phyloP scores from a whole-genome alignment of 2,888 invertebrate species.

The Acronicta leporina region DNA sequence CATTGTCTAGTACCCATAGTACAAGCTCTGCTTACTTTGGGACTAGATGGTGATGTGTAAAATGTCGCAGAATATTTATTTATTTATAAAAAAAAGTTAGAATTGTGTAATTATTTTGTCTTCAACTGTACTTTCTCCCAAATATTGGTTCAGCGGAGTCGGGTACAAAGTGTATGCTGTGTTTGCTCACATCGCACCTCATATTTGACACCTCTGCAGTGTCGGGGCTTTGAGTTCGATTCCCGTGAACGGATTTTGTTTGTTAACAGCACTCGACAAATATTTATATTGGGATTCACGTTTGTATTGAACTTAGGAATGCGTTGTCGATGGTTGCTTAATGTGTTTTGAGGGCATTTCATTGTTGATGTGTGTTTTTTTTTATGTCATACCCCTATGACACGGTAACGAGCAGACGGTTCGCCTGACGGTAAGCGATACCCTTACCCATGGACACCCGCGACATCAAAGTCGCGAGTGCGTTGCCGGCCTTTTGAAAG shows the following conservation, averaged over 20 bases:
- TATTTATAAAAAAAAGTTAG: too few relatives aligned
- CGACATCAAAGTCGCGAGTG: too few relatives aligned
- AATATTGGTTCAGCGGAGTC: constrained; percentile 45
- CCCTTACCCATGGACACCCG: too few relatives aligned
- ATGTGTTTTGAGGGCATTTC: constrained; percentile 17
- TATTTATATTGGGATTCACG: constrained; percentile 28
- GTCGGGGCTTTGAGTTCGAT: constrained; percentile 47
- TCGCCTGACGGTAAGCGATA: too few relatives aligned
- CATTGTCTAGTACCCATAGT: too few relatives aligned
- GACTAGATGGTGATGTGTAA: too few relatives aligned
- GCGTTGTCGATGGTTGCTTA: constrained; percentile 36
- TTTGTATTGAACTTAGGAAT: constrained; percentile 28
- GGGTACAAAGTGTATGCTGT: constrained; percentile 18
- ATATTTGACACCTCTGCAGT: constrained; percentile 34
- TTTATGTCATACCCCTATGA: too few relatives aligned
- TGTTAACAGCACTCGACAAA: constrained; percentile 38
- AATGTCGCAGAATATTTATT: too few relatives aligned
- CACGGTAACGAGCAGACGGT: too few relatives aligned
- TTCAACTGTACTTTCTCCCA: constrained; percentile 31
- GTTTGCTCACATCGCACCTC: constrained; percentile 39
- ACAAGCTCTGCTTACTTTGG: too few relatives aligned
- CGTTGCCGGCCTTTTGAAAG: too few relatives aligned
- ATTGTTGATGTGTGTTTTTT: background rate
- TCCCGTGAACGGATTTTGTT: constrained; percentile 43
- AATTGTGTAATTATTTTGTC: constrained; percentile 23